Conservation (phyloP, 2,113 vertebrate genomes). For the Crotalus helleri region DNA sequence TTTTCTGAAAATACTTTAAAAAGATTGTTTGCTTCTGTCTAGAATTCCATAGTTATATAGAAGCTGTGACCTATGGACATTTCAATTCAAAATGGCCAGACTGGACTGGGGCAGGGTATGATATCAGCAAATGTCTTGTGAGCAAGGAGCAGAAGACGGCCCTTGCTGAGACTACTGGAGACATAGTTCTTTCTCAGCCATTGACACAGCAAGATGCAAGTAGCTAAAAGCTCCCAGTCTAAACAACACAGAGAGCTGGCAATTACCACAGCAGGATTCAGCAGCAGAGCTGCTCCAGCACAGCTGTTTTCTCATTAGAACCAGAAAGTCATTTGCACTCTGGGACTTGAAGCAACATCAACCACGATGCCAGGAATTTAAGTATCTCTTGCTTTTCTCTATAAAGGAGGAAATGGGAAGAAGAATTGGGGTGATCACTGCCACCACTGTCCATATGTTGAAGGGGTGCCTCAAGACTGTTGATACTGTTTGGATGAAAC, state of each 20-base stretch:
- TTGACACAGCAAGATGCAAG: conserved; percentile 17
- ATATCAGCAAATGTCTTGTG: background rate
- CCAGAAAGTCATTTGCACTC: conserved; percentile 28
- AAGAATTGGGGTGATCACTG: background rate
- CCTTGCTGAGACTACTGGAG: background rate
- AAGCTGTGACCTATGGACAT: background rate
- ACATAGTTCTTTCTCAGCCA: background rate
- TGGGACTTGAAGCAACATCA: conserved; percentile 8
- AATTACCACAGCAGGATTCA: conserved; percentile 22
- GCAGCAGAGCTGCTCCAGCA: background rate
- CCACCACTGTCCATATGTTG: background rate
- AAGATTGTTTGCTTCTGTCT: background rate
- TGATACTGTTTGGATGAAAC: background rate
- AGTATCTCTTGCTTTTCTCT: background rate
- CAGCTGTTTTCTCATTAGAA: conserved; percentile 32
- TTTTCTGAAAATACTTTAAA: background rate
- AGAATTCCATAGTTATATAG: background rate
- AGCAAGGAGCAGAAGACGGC: background rate
- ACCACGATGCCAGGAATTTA: background rate
- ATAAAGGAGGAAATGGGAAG: background rate
- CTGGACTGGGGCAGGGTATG: background rate
- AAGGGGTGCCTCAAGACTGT: background rate
- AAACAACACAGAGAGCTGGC: conserved; percentile 17
- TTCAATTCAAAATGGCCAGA: background rate
- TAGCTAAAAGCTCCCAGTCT: conserved; percentile 16